Base-by-base conservation (phyloP, 2,888 invertebrate genomes). In the Rapana venosa region DNA sequence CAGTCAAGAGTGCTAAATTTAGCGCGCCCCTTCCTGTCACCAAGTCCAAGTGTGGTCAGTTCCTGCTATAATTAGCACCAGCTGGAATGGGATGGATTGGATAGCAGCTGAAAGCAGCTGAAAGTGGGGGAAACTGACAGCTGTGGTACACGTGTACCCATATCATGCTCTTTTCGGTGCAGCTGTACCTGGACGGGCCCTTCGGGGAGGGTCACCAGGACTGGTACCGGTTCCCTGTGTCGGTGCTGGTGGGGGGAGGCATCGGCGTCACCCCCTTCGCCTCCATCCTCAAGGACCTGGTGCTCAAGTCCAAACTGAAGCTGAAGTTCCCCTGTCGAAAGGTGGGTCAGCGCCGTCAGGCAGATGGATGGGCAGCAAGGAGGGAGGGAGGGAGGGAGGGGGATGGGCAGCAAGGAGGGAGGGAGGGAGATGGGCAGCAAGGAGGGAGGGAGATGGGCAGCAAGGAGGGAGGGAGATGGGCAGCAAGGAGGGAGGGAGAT, bases 211-310 rank as follows among this genome's bases (percentile, higher is more conserved):
- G 97, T 0, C 97, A 97, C 94, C 97, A 97, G 95, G 97, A 97
- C 94, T 97, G 97, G 97, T 97, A 97, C 95, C 95, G 97, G 90
- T 97, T 96, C 93, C 97, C 97, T 91, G 97, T 97, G 11, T 96
- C 97, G 0, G 96, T 97, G 61, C 95, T 97, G 90, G 96, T 97
- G 97, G 97, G 97, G 13, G 97, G 97, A 35, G 97, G 97, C 26
- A 97, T 97, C 92, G 97, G 97, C 17, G 97, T 97, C 6, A 97
- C 97, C 6, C 97, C 97, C 17, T 97, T 97, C 94, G 97, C 97
- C 5, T 97, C 97, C 91, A 97, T 97, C 93, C 96, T 97, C 61
- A 97, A 97, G 94, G 97, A 97, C 95, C 96, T 97, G 81, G 97
- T 97, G 30, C 96, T 96, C 92, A 95, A 93, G 90, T 93, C 96